Base-by-base conservation (phyloP, 1,140 invertebrate species). In the Bombus huntii region DNA sequence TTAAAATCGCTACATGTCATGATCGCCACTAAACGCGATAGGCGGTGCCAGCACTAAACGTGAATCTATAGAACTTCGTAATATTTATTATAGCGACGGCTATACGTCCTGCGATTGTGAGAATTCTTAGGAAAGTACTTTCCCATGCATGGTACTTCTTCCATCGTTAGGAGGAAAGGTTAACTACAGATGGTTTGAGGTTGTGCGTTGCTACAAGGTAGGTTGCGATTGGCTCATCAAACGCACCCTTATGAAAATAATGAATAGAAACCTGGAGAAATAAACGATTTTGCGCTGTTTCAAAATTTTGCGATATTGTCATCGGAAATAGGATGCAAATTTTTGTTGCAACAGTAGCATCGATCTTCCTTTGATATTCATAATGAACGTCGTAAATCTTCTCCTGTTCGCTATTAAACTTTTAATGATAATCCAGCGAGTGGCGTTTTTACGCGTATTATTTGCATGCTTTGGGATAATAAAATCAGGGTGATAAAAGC, bases 61-160 rank as follows among this genome's bases (percentile, higher is more conserved):
- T 5, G 31, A 81, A 42, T 73, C 53, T n/a, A 4, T n/a, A 44
- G 73, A 83, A 68, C 47, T 62, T 42, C 15, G 62, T 80, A 86
- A 87, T 78, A 75, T 80, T 75, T 86, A 76, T 76, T 80, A 66
- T 28, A 62, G 28, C 47, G 31, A 31, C 57, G 34, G 42, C 73
- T 83, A 66, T 81, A 88, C 85, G 82, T 62, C 77, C 83, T 91
- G 81, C 25, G 31, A 76, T 83, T 83, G 88, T 93, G 92, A 93
- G 92, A 92, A 92, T 90, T 71, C 42, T 90, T 85, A 87, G 84
- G 92, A 92, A 90, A 92, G 88, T 80, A 81, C 88, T 93, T 93
- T 93, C 92, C 92, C 91, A 93, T 90, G 89, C 89, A 39, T 71
- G 65, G n/a, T 62, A 39, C 53, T 75, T 77, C 28, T 73, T 70